These are phyloP conservation scores for Platichthys flesus DNA, from an alignment of 2,113 vertebrate genomes.

Conservation along the genomic window DNA sequence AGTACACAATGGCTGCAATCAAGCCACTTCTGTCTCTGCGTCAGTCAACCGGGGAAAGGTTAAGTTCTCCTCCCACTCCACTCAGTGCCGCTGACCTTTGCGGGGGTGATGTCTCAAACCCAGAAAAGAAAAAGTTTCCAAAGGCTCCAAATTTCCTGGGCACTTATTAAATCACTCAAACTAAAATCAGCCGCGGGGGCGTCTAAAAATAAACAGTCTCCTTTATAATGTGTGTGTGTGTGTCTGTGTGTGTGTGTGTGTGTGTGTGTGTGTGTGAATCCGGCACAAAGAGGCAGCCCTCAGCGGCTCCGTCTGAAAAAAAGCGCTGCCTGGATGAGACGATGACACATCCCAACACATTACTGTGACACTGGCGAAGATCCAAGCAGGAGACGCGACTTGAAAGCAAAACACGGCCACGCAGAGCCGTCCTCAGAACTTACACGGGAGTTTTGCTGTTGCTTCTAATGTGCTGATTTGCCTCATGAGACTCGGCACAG, in stretches of 20 bases:
- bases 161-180: conserved; percentile 58
- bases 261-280: not conserved
- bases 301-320: conserved; percentile 35
- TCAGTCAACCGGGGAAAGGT: conserved; percentile 71
- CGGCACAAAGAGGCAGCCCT: conserved; percentile 16
- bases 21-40: conserved; percentile 68
- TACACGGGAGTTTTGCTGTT: conserved; percentile 38
- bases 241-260: not conserved
- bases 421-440: conserved; percentile 45
- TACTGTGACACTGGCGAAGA: conserved; percentile 53
- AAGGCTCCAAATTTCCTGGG: conserved; percentile 20
- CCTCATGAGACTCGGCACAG: conserved; percentile 49
- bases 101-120: conserved; percentile 44
- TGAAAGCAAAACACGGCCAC: conserved; percentile 48
- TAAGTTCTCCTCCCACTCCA: conserved; percentile 61
- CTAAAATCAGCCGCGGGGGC: conserved; percentile 39
- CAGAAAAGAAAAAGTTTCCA: conserved; percentile 36
- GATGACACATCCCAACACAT: conserved; percentile 53
- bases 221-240: not conserved
- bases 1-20: conserved; percentile 82
- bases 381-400: conserved; percentile 40
- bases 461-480: conserved; percentile 49
- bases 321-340: conserved; percentile 39
- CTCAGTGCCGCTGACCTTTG: conserved; percentile 70
- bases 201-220: conserved; percentile 58